Base-by-base conservation (phyloP, 2,888 invertebrate genomes). In the Apotomis betuletana region DNA sequence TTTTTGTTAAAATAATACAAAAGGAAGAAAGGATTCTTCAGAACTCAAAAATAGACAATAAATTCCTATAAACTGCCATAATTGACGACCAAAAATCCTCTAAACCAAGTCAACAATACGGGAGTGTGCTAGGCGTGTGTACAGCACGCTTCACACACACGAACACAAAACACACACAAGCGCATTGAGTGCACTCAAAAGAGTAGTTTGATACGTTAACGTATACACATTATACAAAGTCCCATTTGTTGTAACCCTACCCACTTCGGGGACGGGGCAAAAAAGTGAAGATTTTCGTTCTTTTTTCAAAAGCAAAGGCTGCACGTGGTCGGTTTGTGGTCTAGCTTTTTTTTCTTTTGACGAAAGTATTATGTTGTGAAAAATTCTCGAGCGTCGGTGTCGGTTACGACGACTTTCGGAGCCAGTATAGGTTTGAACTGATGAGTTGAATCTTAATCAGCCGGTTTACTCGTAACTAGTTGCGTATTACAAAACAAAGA, bases 281-380 rank as follows among this genome's bases (percentile, higher is more conserved):
- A 92, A 91, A 91, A 85, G 83, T 82, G 80, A 83, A 82, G 82
- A 84, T 85, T 86, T 86, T 87, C 87, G 61, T 71, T 86, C 81
- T 83, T 88, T 88, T 89, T 88, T 86, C 81, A 83, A 84, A 84
- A 84, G 77, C 82, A 84, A 27, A 83, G 85, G 80, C 81, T 93
- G 90, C 92, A 93, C 92, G 92, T 93, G 92, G 92, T 92, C 82
- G 90, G 87, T 83, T 89, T 91, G 92, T 89, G 92, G 92, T 91
- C 86, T 81, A 85, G 75, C 74, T 85, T 88, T 89, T 89, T 90
- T 88, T 86, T 81, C 80, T 81, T 88, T 85, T 85, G 81, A 85
- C 79, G 83, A 89, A 90, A 89, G 91, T 91, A 90, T 91, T 86
- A 90, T 87, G 85, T 87, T 87, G 78, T 82, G 89, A 87, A 89